Conservation (phyloP, 2,113 vertebrate genomes). For the Mystacornis crossleyi region DNA sequence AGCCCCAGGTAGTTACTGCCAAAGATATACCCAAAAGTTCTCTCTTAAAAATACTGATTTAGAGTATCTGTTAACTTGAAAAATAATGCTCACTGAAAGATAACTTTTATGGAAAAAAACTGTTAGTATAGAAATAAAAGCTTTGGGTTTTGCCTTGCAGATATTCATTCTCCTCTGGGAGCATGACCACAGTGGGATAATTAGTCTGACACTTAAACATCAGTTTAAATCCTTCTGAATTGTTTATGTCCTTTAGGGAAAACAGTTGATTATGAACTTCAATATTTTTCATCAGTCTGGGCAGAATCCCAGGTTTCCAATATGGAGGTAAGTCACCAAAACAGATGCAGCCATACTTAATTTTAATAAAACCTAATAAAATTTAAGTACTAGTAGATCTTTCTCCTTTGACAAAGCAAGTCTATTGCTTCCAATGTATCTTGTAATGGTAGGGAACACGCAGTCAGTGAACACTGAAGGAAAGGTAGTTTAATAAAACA, state of each 20-base stretch:
- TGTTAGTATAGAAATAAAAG: background rate
- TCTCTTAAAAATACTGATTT: background rate
- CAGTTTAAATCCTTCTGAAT: background rate
- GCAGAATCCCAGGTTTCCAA: background rate
- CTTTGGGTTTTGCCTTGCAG: background rate
- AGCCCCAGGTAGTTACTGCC: background rate
- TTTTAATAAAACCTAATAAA: background rate
- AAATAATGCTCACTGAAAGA: background rate
- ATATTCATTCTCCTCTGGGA: background rate
- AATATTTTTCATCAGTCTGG: background rate
- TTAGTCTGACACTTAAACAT: slow-evolving; percentile 26
- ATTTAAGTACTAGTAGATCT: background rate
- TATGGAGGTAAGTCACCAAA: background rate
- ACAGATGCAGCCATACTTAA: background rate
- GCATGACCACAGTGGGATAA: background rate
- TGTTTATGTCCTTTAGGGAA: slow-evolving; percentile 8
- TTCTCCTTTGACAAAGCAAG: background rate
- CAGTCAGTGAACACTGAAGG: background rate
- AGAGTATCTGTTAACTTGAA: background rate
- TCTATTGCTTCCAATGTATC: background rate
- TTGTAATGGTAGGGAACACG: background rate
- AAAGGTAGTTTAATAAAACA: background rate
- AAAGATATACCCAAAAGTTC: background rate
- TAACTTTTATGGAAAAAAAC: background rate
- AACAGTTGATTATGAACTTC: slow-evolving; percentile 3